Evolutionary conservation across 2,888 invertebrate species (phyloP), one percentile per base, ranked within the genome.

Genomic region (Lochmaea crataegi): DNA sequence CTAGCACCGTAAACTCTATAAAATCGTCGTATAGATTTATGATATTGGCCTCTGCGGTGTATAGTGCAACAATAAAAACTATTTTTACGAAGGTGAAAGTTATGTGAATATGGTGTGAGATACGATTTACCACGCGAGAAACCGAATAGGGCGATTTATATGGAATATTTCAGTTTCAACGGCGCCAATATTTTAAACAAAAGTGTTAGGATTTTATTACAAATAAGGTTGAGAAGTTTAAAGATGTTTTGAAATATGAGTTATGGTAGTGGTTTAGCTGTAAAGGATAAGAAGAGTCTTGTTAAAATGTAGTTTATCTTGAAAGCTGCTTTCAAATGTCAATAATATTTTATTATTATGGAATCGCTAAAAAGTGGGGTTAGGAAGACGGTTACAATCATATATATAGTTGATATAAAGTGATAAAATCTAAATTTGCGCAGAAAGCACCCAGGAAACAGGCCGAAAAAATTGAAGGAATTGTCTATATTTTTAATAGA

Each of bases 1-100:
- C 65, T 68, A 73, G 73, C 73, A 75, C 70, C 73, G 72, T 76
- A 74, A 72, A 72, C 75, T 74, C 77, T 72, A 77, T 79, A 79
- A 79, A 79, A 79, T 75, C 51, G 75, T 69, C 76, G 73, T 79
- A 77, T 76, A 79, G 76, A 77, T 79, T 79, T 79, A 79, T 72
- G 78, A 75, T 73, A 72, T 73, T 73, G 78, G 69, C 77, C 73
- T 77, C 56, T 67, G 73, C 71, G 70, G 74, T 38, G 5, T 66
- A 41, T 63, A 71, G 69, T 71, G 48, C 53, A 70, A 74, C 56
- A 72, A 76, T 76, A 75, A 75, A 77, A 79, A 77, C 77, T 77
- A 75, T 75, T 73, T 77, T 77, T 71, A 73, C 69, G 75, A 75
- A 77, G 74, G 79, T 76, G 77, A 79, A 79, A 77, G 77, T 77